Percentiles rank a stretch among this genome's conserved stretches.
Conservation (phyloP, 2,797 vertebrate genomes). For the Borostomias antarcticus region DNA sequence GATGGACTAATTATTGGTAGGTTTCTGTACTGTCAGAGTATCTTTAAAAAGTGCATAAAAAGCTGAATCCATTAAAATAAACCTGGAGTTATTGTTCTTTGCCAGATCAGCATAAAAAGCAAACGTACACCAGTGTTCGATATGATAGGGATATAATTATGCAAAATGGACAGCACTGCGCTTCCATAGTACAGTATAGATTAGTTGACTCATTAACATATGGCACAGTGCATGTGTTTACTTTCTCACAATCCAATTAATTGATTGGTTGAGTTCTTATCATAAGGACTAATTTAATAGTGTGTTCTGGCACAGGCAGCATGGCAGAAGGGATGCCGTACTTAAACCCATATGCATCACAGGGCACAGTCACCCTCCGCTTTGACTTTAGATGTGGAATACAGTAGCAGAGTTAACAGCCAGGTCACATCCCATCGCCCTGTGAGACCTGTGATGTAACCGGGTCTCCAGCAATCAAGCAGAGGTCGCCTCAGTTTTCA, state of each 20-base stretch:
- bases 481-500: not conserved
- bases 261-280: too few species aligned
- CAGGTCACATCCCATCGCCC: not conserved
- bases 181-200: constrained; percentile 20
- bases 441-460: constrained; percentile 3
- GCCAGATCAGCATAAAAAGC: constrained; percentile 28
- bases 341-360: too few species aligned
- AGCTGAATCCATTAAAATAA: constrained; percentile 43
- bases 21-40: constrained; percentile 48
- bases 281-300: too few species aligned
- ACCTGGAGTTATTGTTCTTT: constrained; percentile 31
- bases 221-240: constrained; percentile 30
- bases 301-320: too few species aligned
- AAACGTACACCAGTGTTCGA: not conserved
- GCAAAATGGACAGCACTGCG: constrained; percentile 36
- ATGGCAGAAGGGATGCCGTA: too few species aligned
- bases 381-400: not conserved
- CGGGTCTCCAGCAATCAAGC: constrained; percentile 12
- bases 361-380: not conserved
- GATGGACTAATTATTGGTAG: constrained; percentile 58
- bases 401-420: not conserved
- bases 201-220: constrained; percentile 49
- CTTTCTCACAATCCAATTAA: constrained; percentile 55
- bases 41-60: constrained; percentile 28
- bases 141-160: constrained; percentile 24